Conservation (phyloP, 2,797 vertebrate species). For the Karalla daura region DNA sequence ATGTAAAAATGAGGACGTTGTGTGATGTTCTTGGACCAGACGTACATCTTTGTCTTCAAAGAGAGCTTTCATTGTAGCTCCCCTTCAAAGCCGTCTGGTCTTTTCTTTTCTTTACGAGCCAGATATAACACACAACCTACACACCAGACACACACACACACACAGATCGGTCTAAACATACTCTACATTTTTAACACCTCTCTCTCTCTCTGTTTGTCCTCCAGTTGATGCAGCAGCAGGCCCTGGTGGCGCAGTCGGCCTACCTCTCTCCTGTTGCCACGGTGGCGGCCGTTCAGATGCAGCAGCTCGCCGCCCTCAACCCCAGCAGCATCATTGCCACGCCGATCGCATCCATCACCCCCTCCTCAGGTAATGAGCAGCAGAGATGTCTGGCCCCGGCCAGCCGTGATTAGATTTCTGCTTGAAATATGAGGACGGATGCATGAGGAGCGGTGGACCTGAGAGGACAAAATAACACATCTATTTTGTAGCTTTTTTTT, state of each 20-base stretch:
- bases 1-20: too few relatives aligned
- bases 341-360: slow-evolving; percentile 87
- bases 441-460: slow-evolving; percentile 50
- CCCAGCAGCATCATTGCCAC: slow-evolving; percentile 94
- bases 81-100: background rate
- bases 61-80: too few relatives aligned
- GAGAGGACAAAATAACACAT: slow-evolving; percentile 57
- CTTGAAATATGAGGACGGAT: slow-evolving; percentile 72
- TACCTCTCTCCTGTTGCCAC: slow-evolving; percentile 96
- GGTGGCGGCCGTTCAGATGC: slow-evolving; percentile 95
- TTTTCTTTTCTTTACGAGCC: background rate
- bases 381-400: slow-evolving; percentile 60
- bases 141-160: background rate
- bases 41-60: too few relatives aligned
- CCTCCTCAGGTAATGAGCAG: slow-evolving; percentile 83
- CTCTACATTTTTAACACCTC: background rate
- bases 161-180: slow-evolving; percentile 5
- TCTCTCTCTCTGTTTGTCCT: slow-evolving; percentile 12
- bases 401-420: slow-evolving; percentile 70
- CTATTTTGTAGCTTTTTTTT: slow-evolving; percentile 25
- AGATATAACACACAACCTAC: background rate
- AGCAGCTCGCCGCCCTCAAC: slow-evolving; percentile 94
- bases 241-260: slow-evolving; percentile 94
- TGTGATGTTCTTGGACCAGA: too few relatives aligned
- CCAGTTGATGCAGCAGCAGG: slow-evolving; percentile 96